Evolutionary conservation across 2,797 vertebrate genomes (phyloP).

Genomic region (Megaceryle alcyon): DNA sequence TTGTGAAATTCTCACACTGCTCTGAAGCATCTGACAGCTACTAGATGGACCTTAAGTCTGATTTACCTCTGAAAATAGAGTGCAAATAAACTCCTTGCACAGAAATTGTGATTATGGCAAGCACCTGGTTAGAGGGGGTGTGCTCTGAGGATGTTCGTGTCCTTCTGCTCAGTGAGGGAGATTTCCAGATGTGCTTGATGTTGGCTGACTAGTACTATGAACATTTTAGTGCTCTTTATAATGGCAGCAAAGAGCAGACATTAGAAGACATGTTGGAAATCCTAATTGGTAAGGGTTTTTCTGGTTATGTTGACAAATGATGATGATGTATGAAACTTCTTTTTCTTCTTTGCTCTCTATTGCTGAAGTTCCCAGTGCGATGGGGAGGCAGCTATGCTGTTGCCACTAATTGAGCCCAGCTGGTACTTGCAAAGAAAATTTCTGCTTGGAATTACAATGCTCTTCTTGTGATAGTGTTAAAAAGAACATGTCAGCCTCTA

Average conservation of each 20-base stretch:
- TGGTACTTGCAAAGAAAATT: not conserved
- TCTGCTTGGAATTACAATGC: not conserved
- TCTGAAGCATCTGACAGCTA: not conserved
- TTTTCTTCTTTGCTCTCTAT: not conserved
- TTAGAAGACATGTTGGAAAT: not conserved
- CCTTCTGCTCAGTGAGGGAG: not conserved
- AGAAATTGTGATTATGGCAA: not conserved
- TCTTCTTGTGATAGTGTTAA: not conserved
- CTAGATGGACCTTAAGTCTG: not conserved
- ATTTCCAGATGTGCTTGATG: not conserved
- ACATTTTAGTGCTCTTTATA: not conserved
- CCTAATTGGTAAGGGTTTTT: not conserved
- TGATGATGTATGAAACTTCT: not conserved
- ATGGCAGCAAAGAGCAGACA: not conserved
- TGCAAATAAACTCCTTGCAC: not conserved
- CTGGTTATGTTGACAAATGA: not conserved
- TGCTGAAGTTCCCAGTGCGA: not conserved
- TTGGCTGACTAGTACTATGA: not conserved
- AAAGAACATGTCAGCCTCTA: not conserved
- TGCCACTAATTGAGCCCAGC: not conserved
- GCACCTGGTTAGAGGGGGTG: accelerated
- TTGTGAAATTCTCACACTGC: not conserved
- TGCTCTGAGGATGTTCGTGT: not conserved
- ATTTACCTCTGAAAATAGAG: not conserved
- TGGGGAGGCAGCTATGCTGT: not conserved